Evolutionary conservation across 2,113 vertebrate species (phyloP).

Genomic region (Procapra przewalskii): DNA sequence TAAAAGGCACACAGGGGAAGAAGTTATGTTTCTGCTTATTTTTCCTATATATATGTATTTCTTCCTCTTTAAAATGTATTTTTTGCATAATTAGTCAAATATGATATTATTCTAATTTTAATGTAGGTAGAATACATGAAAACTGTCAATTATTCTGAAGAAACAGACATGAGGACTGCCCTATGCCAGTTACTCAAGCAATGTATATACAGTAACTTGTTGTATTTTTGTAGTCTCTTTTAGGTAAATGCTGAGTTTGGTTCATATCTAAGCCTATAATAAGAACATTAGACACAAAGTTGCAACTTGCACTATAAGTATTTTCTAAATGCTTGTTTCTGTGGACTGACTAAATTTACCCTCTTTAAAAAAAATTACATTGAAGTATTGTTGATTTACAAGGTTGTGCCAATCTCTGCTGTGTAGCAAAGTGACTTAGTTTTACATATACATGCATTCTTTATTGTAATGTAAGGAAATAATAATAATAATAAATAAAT

Average conservation of each 20-base stretch:
- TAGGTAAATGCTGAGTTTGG: background rate
- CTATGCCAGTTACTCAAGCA: background rate
- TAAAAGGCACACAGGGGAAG: slow-evolving; percentile 67
- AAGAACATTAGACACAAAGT: background rate
- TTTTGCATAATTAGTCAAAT: background rate
- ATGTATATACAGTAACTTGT: background rate
- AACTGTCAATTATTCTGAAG: background rate
- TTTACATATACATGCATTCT: background rate
- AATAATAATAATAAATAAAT: no score
- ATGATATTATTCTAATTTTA: background rate
- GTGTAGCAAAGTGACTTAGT: background rate
- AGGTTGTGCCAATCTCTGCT: background rate
- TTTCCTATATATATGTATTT: background rate
- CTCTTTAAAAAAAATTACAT: background rate
- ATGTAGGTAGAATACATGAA: background rate
- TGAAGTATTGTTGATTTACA: background rate
- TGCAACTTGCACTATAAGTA: background rate
- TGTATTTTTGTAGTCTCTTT: background rate
- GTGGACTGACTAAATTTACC: background rate
- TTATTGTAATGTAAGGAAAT: no score
- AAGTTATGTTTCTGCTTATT: slow-evolving; percentile 6
- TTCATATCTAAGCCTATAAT: background rate
- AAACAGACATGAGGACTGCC: background rate
- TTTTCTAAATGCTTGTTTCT: background rate
- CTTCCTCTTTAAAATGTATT: background rate